A percentile compares a stretch with the other conserved stretches of the same genome.
phyloP scores from a whole-genome alignment of 1,140 invertebrate genomes.

The Odontomachus brunneus region DNA sequence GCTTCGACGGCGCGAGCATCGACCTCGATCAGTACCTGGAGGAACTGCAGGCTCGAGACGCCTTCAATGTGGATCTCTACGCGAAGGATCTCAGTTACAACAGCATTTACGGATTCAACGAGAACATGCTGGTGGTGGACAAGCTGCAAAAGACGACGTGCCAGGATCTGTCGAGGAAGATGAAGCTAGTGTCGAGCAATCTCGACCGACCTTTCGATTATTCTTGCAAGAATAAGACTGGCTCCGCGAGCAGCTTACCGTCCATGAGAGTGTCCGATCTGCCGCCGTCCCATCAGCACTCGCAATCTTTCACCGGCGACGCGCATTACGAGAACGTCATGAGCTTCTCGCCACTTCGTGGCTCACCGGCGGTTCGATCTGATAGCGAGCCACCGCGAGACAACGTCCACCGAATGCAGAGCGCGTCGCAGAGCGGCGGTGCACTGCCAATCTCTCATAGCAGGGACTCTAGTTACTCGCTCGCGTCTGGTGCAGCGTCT shows the following conservation, averaged over 20 bases:
- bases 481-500: slow-evolving; percentile 60
- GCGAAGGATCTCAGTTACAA: slow-evolving; percentile 81
- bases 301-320: slow-evolving; percentile 82
- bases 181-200: slow-evolving; percentile 60
- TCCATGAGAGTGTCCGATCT: slow-evolving; percentile 82
- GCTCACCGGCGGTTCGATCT: slow-evolving; percentile 63
- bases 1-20: slow-evolving; percentile 87
- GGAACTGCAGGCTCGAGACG: slow-evolving; percentile 86
- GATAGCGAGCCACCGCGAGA: slow-evolving; percentile 63
- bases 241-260: slow-evolving; percentile 82
- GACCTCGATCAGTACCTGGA: slow-evolving; percentile 89
- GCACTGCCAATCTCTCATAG: slow-evolving; percentile 65
- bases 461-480: slow-evolving; percentile 78
- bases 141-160: slow-evolving; percentile 78
- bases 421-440: slow-evolving; percentile 41
- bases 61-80: slow-evolving; percentile 82
- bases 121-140: slow-evolving; percentile 78
- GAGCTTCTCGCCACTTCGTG: slow-evolving; percentile 78
- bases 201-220: slow-evolving; percentile 76
- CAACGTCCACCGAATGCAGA: slow-evolving; percentile 47
- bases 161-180: slow-evolving; percentile 68
- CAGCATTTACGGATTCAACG: slow-evolving; percentile 80
- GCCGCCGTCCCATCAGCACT: slow-evolving; percentile 80
- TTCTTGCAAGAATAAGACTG: slow-evolving; percentile 77
- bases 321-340: slow-evolving; percentile 82